phyloP scores from a whole-genome alignment of 1,140 invertebrate genomes.

The Pseudomyrmex dendroicus region DNA sequence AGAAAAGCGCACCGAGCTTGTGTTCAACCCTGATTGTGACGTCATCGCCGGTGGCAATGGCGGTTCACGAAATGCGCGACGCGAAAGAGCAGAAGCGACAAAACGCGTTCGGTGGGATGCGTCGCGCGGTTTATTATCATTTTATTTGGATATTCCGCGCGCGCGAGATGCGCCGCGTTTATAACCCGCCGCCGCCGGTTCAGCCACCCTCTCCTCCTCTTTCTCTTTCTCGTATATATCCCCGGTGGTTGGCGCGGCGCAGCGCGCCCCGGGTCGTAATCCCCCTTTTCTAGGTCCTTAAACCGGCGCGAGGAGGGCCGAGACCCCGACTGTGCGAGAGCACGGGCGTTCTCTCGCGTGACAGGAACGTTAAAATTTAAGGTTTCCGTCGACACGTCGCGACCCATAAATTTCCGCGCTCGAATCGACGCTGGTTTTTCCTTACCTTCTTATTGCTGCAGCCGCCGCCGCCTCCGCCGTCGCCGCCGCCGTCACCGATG shows the following conservation, averaged over 20 bases:
- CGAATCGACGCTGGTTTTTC: conserved; percentile 60
- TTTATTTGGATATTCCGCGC: conserved; percentile 68
- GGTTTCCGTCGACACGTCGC: conserved; percentile 73
- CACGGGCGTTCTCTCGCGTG: conserved; percentile 39
- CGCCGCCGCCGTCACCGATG: conserved; percentile 7
- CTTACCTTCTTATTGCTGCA: conserved; percentile 47
- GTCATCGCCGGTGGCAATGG: conserved; percentile 6
- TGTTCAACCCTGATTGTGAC: not conserved
- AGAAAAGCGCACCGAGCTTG: not conserved
- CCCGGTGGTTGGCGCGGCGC: conserved; percentile 18
- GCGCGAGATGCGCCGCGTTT: conserved; percentile 39
- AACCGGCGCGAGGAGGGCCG: conserved; percentile 48
- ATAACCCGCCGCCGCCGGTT: conserved; percentile 51
- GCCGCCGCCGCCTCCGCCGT: conserved; percentile 16
- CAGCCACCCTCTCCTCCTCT: not conserved
- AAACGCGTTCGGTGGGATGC: conserved; percentile 32
- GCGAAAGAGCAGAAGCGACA: conserved; percentile 26
- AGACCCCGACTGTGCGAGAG: conserved; percentile 37
- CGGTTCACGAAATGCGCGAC: not conserved
- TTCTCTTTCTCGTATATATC: not conserved
- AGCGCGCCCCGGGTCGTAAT: conserved; percentile 43
- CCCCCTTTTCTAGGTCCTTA: conserved; percentile 60
- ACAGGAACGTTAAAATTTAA: conserved; percentile 72
- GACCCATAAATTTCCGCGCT: conserved; percentile 69
- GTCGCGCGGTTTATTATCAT: conserved; percentile 69